phyloP scores from a whole-genome alignment of 2,797 vertebrate species.

The Pseudocheirus occidentalis region DNA sequence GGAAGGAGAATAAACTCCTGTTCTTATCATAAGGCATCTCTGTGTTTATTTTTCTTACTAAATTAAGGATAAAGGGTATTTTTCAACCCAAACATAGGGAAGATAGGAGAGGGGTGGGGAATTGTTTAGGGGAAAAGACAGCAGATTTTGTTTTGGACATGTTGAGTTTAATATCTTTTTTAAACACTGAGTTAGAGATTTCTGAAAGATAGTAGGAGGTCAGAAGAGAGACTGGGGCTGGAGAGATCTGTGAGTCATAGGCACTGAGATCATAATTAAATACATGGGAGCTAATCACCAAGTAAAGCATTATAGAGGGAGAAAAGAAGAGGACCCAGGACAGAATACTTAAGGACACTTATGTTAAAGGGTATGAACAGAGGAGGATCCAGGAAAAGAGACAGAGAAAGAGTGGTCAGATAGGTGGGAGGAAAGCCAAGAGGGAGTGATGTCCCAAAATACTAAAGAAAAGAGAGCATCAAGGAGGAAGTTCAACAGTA shows the following conservation, averaged over 20 bases:
- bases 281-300: background rate
- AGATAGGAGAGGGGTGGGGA: background rate
- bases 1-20: too few relatives aligned
- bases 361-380: background rate
- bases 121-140: background rate
- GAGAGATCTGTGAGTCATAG: background rate
- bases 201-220: background rate
- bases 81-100: too few relatives aligned
- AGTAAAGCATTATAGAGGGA: background rate
- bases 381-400: background rate
- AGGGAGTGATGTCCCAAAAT: background rate
- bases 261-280: background rate
- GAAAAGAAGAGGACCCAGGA: background rate
- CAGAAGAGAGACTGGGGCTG: background rate
- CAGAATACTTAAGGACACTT: background rate
- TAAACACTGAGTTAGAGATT: background rate
- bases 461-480: background rate
- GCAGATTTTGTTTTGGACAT: background rate
- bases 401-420: background rate
- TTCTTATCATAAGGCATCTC: too few relatives aligned
- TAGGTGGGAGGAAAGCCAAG: background rate
- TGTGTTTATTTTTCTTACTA: too few relatives aligned
- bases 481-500: background rate
- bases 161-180: background rate
- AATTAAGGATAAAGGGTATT: too few relatives aligned